phyloP scores from a whole-genome alignment of 2,113 vertebrate species.

The Sterrhoptilus dennistouni region DNA sequence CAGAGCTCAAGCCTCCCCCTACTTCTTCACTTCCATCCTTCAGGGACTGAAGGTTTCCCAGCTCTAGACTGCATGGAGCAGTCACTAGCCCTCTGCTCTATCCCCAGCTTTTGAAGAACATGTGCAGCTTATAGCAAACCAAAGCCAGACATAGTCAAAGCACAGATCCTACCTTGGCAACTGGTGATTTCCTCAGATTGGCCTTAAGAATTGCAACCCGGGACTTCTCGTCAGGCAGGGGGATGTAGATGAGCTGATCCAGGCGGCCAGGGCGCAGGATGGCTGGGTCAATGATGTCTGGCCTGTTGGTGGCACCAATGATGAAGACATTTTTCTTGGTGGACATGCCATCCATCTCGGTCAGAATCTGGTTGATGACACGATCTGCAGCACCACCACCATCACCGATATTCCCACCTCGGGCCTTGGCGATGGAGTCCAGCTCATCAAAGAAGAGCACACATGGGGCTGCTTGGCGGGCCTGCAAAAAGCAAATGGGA shows the following conservation, averaged over 20 bases:
- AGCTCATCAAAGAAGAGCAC: conserved; percentile 98
- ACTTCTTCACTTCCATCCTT: background rate
- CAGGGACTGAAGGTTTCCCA: background rate
- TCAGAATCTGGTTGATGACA: conserved; percentile 98
- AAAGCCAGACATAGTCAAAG: background rate
- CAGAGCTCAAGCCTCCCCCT: background rate
- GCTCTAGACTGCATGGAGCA: background rate
- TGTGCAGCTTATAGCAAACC: background rate
- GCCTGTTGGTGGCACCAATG: conserved; percentile 96
- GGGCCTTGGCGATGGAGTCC: conserved; percentile 97
- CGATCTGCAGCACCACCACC: conserved; percentile 94
- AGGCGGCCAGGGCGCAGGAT: conserved; percentile 94
- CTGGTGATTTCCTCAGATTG: conserved; percentile 96
- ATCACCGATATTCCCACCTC: conserved; percentile 94
- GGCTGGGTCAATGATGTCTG: conserved; percentile 98
- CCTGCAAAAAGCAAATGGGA: conserved; percentile 64
- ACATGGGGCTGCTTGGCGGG: conserved; percentile 94
- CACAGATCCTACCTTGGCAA: conserved; percentile 83
- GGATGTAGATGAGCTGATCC: conserved; percentile 98
- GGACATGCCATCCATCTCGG: conserved; percentile 99
- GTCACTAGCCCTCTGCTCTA: background rate
- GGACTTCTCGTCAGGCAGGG: conserved; percentile 96
- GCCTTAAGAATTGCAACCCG: conserved; percentile 96
- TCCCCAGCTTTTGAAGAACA: background rate
- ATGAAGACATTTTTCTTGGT: conserved; percentile 99